Evolutionary conservation across 2,113 vertebrate species (phyloP).

Genomic region (Sterna hirundo): DNA sequence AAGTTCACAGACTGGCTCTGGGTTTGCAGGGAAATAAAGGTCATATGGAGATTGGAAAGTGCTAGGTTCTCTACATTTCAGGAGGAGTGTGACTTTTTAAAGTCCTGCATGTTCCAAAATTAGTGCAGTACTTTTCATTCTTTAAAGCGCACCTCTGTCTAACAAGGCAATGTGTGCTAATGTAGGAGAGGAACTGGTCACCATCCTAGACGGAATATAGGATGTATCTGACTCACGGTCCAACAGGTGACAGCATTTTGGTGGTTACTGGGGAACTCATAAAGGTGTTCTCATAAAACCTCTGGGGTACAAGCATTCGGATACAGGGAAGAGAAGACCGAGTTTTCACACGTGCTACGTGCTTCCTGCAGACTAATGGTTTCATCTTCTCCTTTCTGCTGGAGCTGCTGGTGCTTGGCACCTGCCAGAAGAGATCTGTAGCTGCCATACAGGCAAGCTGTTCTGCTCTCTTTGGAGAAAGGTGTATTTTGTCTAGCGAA

Average conservation of each 20-base stretch:
- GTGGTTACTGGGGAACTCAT: not conserved
- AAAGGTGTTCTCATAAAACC: not conserved
- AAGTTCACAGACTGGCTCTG: not conserved
- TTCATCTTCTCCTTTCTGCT: not conserved
- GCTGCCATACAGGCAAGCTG: not conserved
- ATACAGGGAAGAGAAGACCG: not conserved
- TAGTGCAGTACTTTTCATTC: not conserved
- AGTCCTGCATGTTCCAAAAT: not conserved
- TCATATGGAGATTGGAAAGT: not conserved
- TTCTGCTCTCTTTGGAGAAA: not conserved
- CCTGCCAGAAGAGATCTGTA: not conserved
- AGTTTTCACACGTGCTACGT: not conserved
- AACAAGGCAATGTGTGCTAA: rapidly evolving
- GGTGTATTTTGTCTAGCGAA: not conserved
- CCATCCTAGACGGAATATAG: not conserved
- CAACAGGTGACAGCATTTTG: rapidly evolving
- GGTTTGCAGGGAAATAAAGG: not conserved
- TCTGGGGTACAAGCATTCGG: not conserved
- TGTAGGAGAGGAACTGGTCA: not conserved
- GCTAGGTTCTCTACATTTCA: not conserved
- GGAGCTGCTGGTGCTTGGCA: not conserved
- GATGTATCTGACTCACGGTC: not conserved
- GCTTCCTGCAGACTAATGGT: not conserved
- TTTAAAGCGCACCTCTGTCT: not conserved
- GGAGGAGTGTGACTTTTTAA: not conserved